Evolutionary conservation across 2,888 invertebrate species (phyloP).

Genomic region (Drosophila neotestacea): DNA sequence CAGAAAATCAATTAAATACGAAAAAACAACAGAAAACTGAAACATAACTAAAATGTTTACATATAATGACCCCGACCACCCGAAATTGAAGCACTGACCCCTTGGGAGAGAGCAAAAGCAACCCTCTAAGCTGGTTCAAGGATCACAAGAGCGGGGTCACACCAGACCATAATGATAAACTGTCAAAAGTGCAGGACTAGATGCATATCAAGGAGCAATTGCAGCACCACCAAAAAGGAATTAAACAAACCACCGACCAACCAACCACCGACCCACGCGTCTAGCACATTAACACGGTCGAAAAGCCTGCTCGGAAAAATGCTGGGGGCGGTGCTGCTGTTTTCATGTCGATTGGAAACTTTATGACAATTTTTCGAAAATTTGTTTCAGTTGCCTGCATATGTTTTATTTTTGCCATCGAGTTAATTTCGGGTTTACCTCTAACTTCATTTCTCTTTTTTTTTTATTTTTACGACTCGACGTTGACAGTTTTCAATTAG

Average conservation of each 20-base stretch:
- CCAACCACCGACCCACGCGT: constrained; percentile 59
- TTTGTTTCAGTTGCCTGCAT: constrained; percentile 27
- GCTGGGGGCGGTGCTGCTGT: constrained; percentile 17
- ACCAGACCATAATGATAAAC: constrained; percentile 59
- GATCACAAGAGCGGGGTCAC: constrained; percentile 9
- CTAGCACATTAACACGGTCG: constrained; percentile 64
- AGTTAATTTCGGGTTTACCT: constrained; percentile 57
- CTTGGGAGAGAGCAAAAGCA: constrained; percentile 13
- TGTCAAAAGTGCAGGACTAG: constrained; percentile 57
- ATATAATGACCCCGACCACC: constrained; percentile 55
- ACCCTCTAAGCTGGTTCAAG: constrained; percentile 29
- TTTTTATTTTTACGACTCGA: constrained; percentile 31
- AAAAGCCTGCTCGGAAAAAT: background rate
- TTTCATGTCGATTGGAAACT: constrained; percentile 64
- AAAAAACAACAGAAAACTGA: background rate
- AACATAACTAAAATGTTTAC: constrained; percentile 43
- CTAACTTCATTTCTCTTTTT: background rate
- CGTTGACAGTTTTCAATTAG: constrained; percentile 72
- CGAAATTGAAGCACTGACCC: constrained; percentile 13
- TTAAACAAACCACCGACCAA: too few relatives aligned
- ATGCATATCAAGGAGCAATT: constrained; percentile 56
- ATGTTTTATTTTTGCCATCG: constrained; percentile 20
- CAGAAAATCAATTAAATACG: constrained; percentile 75
- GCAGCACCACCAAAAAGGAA: too few relatives aligned
- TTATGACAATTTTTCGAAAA: constrained; percentile 54